Base-by-base conservation (phyloP, 2,888 invertebrate species). In the Drosophila meridionalis region DNA sequence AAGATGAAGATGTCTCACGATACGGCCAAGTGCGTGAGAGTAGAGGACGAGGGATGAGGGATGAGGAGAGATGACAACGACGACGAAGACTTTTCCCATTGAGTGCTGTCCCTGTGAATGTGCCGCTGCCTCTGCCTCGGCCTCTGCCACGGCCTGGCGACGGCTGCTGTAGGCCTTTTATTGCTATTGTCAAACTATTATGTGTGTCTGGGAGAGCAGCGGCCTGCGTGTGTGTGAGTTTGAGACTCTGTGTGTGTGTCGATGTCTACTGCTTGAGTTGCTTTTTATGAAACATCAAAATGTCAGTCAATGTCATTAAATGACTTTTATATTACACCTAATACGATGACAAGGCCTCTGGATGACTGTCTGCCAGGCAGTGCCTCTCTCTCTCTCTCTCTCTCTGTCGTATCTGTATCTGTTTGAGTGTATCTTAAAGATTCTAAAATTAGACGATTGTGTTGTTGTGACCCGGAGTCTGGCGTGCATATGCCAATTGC, bases 271-370 rank as follows among this genome's bases (percentile, higher is more conserved):
- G 88, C 90, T 85, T 87, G 89, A 90, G 90, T 83, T 90, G 88
- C 86, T 90, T 90, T 89, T 88, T 88, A 90, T 90, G 90, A 91
- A 91, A 91, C 89, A 89, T 89, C 91, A 89, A 89, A 89, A 91
- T 89, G 89, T 89, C 89, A 89, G 89, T 89, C 91, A 89, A 90
- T 89, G 89, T 89, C 89, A 89, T 89, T 89, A 91, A 91, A 89
- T 89, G 91, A 90, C 89, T 89, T 91, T 91, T 89, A 90, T 91
- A 89, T 91, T 89, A 89, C 89, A 89, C 91, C 91, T 91, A 89
- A 89, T 87, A 87, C 90, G 89, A 89, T 90, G 87, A 90, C 89
- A 86, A 87, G 85, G 89, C 89, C 87, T 87, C 79, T 55, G 60
- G 52, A 58, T 64, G 60, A 45, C 72, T 69, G 47, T 56, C 69